Conservation (phyloP, 1,140 invertebrate species). For the Spodoptera litura region DNA sequence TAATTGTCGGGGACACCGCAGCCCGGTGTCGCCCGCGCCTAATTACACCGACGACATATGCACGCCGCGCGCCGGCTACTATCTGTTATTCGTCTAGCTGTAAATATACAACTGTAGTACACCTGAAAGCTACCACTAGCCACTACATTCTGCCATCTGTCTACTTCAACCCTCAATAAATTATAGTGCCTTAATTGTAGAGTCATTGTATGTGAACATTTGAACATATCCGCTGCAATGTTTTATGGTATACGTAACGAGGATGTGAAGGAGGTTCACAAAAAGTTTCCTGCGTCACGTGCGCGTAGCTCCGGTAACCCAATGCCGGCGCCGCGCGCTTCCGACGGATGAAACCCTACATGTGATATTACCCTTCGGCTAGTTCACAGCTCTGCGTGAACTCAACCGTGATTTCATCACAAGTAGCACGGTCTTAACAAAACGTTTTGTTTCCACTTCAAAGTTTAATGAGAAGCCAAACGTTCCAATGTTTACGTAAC, state of each 20-base stretch:
- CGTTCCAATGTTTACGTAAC: neutral
- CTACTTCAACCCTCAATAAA: conserved; percentile 12
- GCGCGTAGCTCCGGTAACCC: conserved; percentile 62
- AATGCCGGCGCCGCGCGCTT: conserved; percentile 71
- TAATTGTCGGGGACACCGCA: conserved; percentile 77
- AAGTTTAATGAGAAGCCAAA: conserved; percentile 18
- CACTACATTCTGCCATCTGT: neutral
- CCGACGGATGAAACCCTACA: conserved; percentile 65
- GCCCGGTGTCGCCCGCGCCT: conserved; percentile 57
- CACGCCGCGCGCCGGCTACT: conserved; percentile 10
- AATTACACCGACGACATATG: conserved; percentile 64
- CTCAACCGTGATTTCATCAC: conserved; percentile 16
- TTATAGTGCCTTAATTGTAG: neutral
- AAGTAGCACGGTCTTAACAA: conserved; percentile 14
- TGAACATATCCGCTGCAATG: conserved; percentile 40
- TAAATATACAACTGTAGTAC: conserved; percentile 21
- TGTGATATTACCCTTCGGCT: conserved; percentile 39
- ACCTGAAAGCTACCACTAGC: neutral
- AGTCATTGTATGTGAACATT: conserved; percentile 17
- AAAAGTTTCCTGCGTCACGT: conserved; percentile 69
- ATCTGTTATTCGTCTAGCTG: conserved; percentile 27
- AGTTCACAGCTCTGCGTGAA: conserved; percentile 14
- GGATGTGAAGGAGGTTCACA: conserved; percentile 68
- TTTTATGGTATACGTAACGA: conserved; percentile 52
- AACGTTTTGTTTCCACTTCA: conserved; percentile 24